Base-by-base conservation (phyloP, 1,140 invertebrate genomes). In the Brachionus rubens region DNA sequence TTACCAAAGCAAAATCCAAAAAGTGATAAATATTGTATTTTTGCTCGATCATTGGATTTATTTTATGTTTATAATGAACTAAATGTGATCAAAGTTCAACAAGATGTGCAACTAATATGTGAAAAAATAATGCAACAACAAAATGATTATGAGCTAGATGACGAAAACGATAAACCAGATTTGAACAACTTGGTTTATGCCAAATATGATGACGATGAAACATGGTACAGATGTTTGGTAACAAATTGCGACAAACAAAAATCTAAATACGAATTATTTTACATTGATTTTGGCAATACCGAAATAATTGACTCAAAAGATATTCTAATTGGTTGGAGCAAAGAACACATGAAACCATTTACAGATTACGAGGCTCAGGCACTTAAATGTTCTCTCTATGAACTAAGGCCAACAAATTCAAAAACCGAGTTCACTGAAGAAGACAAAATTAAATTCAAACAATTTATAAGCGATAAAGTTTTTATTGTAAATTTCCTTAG, bases 251-350 rank as follows among this genome's bases (percentile, higher is more conserved):
- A 70, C 16, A n/a, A 46, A 70, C 3, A 47, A 6, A 70, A 43
- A n/a, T 6, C 1, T 40, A 28, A 48, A 28, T 43, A 24, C 6
- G 65, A 70, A 40, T 14, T 70, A 19, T 50, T 70, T 24, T 70
- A 48, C 24, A 21, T 70, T 26, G 65, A 70, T 26, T 70, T 70
- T 70, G 65, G 65, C 65, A 70, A 70, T 33, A 26, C 43, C 4
- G 43, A 70, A 26, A 50, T 70, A 9, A 43, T 70, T 19, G 46
- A 24, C 12, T 3, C 2, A 16, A 50, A 19, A n/a, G 65, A 70
- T 26, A 26, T 70, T 40, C 40, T 70, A 1, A 30, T 24, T 26
- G 43, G 43, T 7, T 70, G 65, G 65, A 47, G 12, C 16, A 19
- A 70, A 10, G 40, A 70, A 0, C 65, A 70, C 21, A n/a, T 50